Evolutionary conservation across 2,888 invertebrate genomes (phyloP), one percentile per base, ranked within the genome.

Genomic region (Eupithecia subumbrata): DNA sequence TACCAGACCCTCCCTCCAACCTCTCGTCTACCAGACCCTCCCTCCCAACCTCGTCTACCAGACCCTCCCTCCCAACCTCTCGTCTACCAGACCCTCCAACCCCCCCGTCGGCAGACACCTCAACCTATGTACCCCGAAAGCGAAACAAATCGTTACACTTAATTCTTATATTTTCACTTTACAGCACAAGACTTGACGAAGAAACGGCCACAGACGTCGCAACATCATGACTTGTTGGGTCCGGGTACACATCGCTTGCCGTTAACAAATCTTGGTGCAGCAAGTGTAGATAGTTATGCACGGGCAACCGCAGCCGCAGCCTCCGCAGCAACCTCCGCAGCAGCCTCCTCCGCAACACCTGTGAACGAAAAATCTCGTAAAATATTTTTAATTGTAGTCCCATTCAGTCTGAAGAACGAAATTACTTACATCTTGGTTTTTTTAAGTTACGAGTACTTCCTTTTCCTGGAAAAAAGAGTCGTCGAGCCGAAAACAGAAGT

Each of bases 211-310:
- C 63, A 34, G 16, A 25, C 30, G 34, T 34, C 16, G 64, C 63
- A 48, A 64, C 64, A 64, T 34, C 64, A 64, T 34, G n/a, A n/a
- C 34, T 66, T n/a, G 66, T 37, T 37, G 37, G 37, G 66, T 34
- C 66, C 12, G 37, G 5, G 66, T 37, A 11, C n/a, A 18, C n/a
- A 37, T 5, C 56, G 67, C n/a, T 22, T 5, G 48, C 18, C 63
- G 56, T 73, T 85, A 93, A 84, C 93, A 93, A 80, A 93, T 93
- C 92, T 93, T 93, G 72, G 93, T 93, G 84, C 92, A 93, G 83
- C 93, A 92, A 52, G 92, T 92, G 86, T 93, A 91, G 79, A 93
- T 93, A 1, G 92, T 93, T 76, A 93, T 93, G 80, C 84, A 85
- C 0, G 93, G 93, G 81, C 92, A 92, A 83, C 91, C 84, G 43